Evolutionary conservation across 2,888 invertebrate genomes (phyloP), one percentile per base, ranked within the genome.

Genomic region (Mythimna loreyi): DNA sequence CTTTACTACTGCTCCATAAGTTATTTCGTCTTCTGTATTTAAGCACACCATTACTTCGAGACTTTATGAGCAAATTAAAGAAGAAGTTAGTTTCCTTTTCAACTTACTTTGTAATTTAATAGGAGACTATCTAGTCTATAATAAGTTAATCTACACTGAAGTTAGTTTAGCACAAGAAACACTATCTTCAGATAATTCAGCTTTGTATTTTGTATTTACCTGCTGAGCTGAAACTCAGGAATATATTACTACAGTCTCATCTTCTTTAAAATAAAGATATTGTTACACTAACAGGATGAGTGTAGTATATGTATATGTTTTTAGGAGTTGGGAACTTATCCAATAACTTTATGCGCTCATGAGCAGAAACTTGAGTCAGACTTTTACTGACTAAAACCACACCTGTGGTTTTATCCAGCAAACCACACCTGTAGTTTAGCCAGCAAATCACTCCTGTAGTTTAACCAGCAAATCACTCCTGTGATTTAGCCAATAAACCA

Each of bases 51-150:
- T 52, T 21, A 69, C 16, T 52, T 68, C 3, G 49, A 56, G 9
- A 52, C 19, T 50, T 59, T 47, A 69, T 21, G 52, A 60, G 16
- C 6, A 13, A 16, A 47, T 6, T 40, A 55, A 6, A 62, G 25
- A 11, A 25, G 2, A 53, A 28, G 1, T 19, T 23, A 45, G 69
- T 40, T 45, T 52, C 16, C 21, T 68, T 68, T 69, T 69, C 21
- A n/a, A 36, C 23, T 36, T 28, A 52, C 52, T 45, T 69, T 47
- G 59, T 69, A 36, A 0, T 13, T 28, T 33, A 56, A 36, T 11
- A 33, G 19, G 13, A 67, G 19, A 67, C 8, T 52, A 33, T 25
- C 25, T 21, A 28, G 33, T 52, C 45, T 19, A 1, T 16, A 21
- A 19, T 57, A 33, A 45, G 33, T 57, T 69, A 23, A 67, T 13